Evolutionary conservation across 2,888 invertebrate species (phyloP).

Genomic region (Thecocarcelia acutangulata): DNA sequence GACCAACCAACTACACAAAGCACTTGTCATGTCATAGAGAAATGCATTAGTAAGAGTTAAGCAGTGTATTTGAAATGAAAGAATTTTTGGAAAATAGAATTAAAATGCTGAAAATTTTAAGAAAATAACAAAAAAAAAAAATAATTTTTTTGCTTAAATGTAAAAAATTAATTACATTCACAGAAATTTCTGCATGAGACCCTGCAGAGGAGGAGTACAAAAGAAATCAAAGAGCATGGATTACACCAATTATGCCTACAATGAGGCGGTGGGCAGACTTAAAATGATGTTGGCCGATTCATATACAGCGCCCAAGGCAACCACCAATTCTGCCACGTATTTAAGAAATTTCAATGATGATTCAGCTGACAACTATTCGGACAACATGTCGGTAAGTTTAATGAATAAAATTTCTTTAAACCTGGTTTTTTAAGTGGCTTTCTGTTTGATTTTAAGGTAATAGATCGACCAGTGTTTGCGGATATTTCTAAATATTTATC

Average conservation of each 20-base stretch:
- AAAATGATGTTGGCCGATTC: slow-evolving; percentile 89
- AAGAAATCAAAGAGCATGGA: slow-evolving; percentile 84
- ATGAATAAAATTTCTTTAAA: no score
- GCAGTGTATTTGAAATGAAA: slow-evolving; percentile 65
- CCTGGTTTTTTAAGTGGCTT: not conserved
- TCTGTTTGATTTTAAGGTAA: slow-evolving; percentile 71
- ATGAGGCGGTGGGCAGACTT: slow-evolving; percentile 91
- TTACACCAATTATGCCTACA: slow-evolving; percentile 91
- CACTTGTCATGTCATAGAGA: slow-evolving; percentile 36
- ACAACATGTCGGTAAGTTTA: slow-evolving; percentile 81
- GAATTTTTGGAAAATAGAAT: not conserved
- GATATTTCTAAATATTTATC: slow-evolving; percentile 81
- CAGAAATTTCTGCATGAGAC: slow-evolving; percentile 79
- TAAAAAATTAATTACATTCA: no score
- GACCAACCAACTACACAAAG: slow-evolving; percentile 52
- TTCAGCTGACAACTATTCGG: slow-evolving; percentile 84
- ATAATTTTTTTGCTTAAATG: no score
- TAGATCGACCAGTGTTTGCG: slow-evolving; percentile 80
- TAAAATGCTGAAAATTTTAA: slow-evolving; percentile 51
- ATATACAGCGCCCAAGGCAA: slow-evolving; percentile 82
- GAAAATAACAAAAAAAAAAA: slow-evolving; percentile 58
- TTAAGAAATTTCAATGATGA: slow-evolving; percentile 81
- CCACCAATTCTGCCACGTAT: slow-evolving; percentile 73
- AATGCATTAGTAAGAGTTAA: slow-evolving; percentile 44
- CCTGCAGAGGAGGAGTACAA: slow-evolving; percentile 75